Conservation (phyloP, 2,888 invertebrate genomes). For the Drosophila eohydei region DNA sequence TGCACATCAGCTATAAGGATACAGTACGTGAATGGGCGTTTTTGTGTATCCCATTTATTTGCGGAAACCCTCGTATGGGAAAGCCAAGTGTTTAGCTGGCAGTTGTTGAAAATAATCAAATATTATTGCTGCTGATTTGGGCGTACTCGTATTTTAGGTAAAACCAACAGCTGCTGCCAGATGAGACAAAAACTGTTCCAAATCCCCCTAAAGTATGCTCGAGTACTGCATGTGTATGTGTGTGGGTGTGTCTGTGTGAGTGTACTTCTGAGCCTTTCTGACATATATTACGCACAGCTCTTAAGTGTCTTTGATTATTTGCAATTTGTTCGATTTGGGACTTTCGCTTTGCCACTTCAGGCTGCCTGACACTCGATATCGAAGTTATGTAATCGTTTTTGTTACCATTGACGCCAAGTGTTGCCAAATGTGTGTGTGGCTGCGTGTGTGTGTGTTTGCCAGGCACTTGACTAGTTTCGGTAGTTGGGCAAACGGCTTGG, state of each 20-base stretch:
- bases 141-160: conserved; percentile 56
- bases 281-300: conserved; percentile 55
- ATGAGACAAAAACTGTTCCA: conserved; percentile 31
- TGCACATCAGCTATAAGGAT: conserved; percentile 22
- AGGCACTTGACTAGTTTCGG: conserved; percentile 57
- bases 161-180: conserved; percentile 52
- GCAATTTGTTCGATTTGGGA: conserved; percentile 73
- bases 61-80: conserved; percentile 2
- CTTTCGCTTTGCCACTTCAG: conserved; percentile 61
- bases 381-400: conserved; percentile 68
- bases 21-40: conserved; percentile 16
- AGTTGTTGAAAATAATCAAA: conserved; percentile 64
- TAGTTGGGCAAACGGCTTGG: conserved; percentile 35
- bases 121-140: conserved; percentile 64
- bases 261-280: conserved; percentile 16
- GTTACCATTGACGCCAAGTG: conserved; percentile 72
- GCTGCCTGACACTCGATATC: conserved; percentile 34
- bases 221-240: conserved; percentile 21
- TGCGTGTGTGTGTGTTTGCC: conserved; percentile 47
- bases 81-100: conserved; percentile 52
- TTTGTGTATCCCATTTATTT: conserved; percentile 42
- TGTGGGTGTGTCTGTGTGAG: conserved; percentile 10
- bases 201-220: conserved; percentile 28
- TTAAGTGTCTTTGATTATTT: conserved; percentile 76
- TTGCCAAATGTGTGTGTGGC: conserved; percentile 38